phyloP scores from a whole-genome alignment of 2,113 vertebrate genomes.

The Empidonax traillii region DNA sequence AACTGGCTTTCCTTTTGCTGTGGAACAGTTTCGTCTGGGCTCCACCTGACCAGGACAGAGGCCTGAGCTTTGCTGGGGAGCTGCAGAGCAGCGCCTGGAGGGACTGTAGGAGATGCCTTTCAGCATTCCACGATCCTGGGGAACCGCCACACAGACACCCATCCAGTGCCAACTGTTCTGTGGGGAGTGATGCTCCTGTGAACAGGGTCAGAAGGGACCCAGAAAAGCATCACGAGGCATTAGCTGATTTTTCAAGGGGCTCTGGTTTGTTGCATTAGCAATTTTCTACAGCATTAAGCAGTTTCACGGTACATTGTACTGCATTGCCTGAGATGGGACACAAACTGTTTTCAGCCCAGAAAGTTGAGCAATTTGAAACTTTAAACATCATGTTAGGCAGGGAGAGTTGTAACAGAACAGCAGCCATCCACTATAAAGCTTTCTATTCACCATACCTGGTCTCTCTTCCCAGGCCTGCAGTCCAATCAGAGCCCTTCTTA shows the following conservation, averaged over 20 bases:
- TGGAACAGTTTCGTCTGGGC: neutral
- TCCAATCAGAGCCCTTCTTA: neutral
- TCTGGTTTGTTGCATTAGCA: conserved; percentile 18
- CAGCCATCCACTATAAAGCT: neutral
- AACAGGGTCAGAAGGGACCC: neutral
- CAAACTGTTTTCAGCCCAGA: neutral
- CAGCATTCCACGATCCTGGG: neutral
- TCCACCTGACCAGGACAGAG: neutral
- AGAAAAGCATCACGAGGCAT: neutral
- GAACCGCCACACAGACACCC: neutral
- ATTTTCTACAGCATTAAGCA: conserved; percentile 63
- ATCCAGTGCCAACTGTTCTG: rapidly evolving
- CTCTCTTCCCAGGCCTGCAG: neutral
- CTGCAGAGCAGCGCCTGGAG: neutral
- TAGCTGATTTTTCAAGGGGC: conserved; percentile 49
- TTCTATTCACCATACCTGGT: neutral
- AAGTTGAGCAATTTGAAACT: neutral
- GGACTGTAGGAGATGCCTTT: neutral
- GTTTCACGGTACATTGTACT: conserved; percentile 40
- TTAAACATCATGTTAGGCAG: neutral
- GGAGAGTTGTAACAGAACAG: neutral
- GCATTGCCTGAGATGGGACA: neutral
- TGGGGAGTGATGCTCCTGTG: neutral
- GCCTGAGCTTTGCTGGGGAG: neutral
- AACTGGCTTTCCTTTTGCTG: neutral